phyloP scores from a whole-genome alignment of 2,888 invertebrate species.

The Rapana venosa region DNA sequence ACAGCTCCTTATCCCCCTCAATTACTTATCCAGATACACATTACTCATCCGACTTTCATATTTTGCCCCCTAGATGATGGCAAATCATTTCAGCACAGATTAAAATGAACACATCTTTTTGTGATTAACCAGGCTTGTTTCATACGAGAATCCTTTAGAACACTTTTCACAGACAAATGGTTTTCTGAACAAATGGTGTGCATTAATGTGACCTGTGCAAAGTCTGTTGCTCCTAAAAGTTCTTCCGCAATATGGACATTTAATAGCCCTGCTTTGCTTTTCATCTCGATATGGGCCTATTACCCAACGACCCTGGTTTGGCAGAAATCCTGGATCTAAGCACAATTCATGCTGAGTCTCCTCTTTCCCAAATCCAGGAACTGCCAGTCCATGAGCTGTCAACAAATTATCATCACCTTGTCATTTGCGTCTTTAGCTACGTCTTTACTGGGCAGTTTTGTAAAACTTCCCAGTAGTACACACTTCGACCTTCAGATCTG shows the following conservation, averaged over 20 bases:
- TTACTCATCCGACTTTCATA: too few species aligned
- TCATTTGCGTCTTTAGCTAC: neutral
- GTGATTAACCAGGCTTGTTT: constrained; percentile 49
- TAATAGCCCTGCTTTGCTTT: constrained; percentile 29
- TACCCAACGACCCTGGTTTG: neutral
- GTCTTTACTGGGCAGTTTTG: too few species aligned
- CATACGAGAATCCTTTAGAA: constrained; percentile 47
- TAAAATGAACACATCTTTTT: neutral
- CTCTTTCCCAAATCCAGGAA: constrained; percentile 1
- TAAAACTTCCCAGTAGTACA: too few species aligned
- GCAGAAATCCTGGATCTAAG: constrained; percentile 1
- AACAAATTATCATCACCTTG: constrained; percentile 24
- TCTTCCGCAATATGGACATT: constrained; percentile 50
- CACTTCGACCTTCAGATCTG: too few species aligned
- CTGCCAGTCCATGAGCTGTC: constrained; percentile 30
- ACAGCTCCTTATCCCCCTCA: too few species aligned
- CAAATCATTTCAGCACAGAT: neutral
- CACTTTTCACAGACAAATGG: constrained; percentile 47
- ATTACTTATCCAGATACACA: too few species aligned
- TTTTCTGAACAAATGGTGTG: constrained; percentile 46
- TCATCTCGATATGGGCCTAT: neutral
- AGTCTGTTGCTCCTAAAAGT: constrained; percentile 44
- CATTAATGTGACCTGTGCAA: constrained; percentile 48
- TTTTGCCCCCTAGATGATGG: too few species aligned
- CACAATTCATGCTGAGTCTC: neutral